Evolutionary conservation across 2,113 vertebrate species (phyloP), one percentile per base, ranked within the genome.

Genomic region (Galeopterus variegatus): DNA sequence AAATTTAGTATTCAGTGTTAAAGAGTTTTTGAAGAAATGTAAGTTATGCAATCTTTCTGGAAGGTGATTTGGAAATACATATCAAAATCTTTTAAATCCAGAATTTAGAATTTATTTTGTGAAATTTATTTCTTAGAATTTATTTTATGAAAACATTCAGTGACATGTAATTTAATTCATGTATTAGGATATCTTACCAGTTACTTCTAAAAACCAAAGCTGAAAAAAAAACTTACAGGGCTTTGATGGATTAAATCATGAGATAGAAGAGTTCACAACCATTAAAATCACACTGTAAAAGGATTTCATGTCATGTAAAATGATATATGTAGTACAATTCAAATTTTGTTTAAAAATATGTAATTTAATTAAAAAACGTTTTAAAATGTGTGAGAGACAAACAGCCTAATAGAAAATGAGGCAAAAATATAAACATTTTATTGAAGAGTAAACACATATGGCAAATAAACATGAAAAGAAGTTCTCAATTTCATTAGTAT

Each of bases 121-220:
- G 41, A 87, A 90, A 81, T 18, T 60, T 70, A 65, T 88, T 91
- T 62, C 67, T 96, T 93, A 48, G 21, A 54, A 60, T 69, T 87
- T 83, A 54, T 76, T 56, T 65, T 33, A 82, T 77, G 50, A 88
- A 91, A 88, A 91, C 0, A 77, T 87, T 88, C 50, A 88, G 36
- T 76, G 31, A 70, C 70, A 7, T 64, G 6, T 76, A 56, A 60
- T 80, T 80, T 85, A 65, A 86, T 85, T 33, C 65, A 77, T 24
- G 19, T 65, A 72, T 65, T 93, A 72, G 19, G 58, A 24, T 90
- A 69, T 54, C 41, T 93, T 82, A 87, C 15, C 75, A 70, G 23
- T 82, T 87, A 70, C 33, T 87, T 87, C 81, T 70, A 41, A 93
- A 96, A 81, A 67, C 3, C 41, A 60, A 93, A 90, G 75, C 10